Percentiles rank a stretch among this genome's conserved stretches.
Conservation (phyloP, 2,797 vertebrate species). For the Gorsachius magnificus region DNA sequence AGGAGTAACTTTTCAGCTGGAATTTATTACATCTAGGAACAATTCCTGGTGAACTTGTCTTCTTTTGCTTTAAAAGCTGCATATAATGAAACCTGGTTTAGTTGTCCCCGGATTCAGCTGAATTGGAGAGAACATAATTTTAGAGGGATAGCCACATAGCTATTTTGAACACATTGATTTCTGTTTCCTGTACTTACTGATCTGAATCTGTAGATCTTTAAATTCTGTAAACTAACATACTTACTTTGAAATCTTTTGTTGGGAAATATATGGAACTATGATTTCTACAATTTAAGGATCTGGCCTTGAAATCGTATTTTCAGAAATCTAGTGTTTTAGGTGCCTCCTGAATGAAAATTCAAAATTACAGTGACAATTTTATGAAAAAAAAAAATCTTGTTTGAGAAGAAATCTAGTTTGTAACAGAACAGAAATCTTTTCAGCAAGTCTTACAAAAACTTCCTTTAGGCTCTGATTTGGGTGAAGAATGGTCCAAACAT, state of each 20-base stretch:
- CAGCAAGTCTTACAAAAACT: not conserved
- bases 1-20: not conserved
- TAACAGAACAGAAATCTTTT: not conserved
- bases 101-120: not conserved
- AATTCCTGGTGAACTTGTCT: not conserved
- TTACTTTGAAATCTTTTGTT: not conserved
- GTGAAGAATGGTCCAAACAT: not conserved
- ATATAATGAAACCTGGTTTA: not conserved
- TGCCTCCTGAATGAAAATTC: not conserved
- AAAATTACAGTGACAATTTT: not conserved
- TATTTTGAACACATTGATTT: not conserved
- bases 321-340: not conserved
- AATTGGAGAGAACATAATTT: not conserved
- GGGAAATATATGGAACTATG: not conserved
- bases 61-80: not conserved
- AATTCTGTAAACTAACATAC: not conserved
- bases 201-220: not conserved
- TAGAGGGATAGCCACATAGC: not conserved
- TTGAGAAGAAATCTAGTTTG: not conserved
- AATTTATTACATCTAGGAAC: not conserved
- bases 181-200: not conserved
- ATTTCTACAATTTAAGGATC: not conserved
- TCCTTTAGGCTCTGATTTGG: not conserved
- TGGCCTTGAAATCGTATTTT: not conserved
- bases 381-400: not conserved